Evolutionary conservation across 2,888 invertebrate genomes (phyloP).

Genomic region (Crematogaster levior): DNA sequence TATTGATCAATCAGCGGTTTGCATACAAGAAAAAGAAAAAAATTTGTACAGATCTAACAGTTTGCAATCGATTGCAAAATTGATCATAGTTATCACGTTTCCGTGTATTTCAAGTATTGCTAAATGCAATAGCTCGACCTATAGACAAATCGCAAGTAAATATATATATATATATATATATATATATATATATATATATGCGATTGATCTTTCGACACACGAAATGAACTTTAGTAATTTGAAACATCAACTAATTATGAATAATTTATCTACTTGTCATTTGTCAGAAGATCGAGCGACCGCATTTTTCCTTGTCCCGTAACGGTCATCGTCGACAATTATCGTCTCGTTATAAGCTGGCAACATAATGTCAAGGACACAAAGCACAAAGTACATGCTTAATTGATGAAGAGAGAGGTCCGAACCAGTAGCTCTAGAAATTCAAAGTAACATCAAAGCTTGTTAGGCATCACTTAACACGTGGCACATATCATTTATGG

Average conservation of each 20-base stretch:
- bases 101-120: background rate
- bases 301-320: background rate
- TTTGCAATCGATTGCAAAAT: background rate
- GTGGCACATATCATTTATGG: background rate
- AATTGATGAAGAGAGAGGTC: slow-evolving; percentile 4
- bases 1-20: background rate
- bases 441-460: too few species aligned
- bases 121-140: background rate
- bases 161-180: too few species aligned
- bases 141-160: too few species aligned
- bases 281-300: background rate
- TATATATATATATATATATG: too few species aligned
- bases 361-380: slow-evolving; percentile 6
- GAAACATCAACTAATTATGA: background rate
- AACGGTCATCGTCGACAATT: background rate
- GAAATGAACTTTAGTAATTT: background rate
- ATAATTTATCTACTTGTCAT: background rate
- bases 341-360: background rate
- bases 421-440: background rate
- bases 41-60: background rate
- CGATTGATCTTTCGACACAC: background rate
- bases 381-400: background rate
- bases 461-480: background rate
- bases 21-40: background rate
- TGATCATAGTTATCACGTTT: background rate